phyloP scores from a whole-genome alignment of 1,140 invertebrate species.

The Protaetia brevitarsis region DNA sequence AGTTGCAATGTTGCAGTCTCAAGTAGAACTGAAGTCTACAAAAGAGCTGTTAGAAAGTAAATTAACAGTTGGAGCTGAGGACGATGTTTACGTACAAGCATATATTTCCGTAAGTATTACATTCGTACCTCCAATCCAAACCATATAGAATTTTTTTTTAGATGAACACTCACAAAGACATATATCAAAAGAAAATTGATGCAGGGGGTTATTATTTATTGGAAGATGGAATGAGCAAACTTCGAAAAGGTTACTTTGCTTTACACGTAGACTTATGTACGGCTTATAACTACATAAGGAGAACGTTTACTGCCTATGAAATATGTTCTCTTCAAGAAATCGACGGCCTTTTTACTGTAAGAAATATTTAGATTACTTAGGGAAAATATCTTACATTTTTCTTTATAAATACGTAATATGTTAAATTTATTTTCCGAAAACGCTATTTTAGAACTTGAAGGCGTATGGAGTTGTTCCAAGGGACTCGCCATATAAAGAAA shows the following conservation, averaged over 20 bases:
- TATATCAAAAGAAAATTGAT: slow-evolving; percentile 37
- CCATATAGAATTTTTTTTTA: not conserved
- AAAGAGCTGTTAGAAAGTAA: slow-evolving; percentile 35
- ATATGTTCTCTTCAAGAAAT: slow-evolving; percentile 39
- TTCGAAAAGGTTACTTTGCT: slow-evolving; percentile 39
- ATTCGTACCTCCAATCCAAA: not conserved
- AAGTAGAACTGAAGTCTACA: slow-evolving; percentile 31
- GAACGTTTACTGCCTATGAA: slow-evolving; percentile 40
- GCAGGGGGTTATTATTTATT: slow-evolving; percentile 27
- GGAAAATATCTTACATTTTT: not conserved
- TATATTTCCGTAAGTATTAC: slow-evolving; percentile 37
- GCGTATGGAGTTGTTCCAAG: not conserved
- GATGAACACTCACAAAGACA: not conserved
- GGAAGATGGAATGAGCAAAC: slow-evolving; percentile 34
- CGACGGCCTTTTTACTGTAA: slow-evolving; percentile 31
- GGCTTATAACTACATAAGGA: slow-evolving; percentile 32
- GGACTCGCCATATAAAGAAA: not conserved
- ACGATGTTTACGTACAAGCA: slow-evolving; percentile 33
- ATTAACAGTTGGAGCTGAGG: slow-evolving; percentile 33
- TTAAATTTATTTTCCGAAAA: not conserved
- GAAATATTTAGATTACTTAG: not conserved
- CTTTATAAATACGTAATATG: not conserved
- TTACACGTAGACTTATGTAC: slow-evolving; percentile 32
- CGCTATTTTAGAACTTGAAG: too few species aligned
- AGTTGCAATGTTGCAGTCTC: slow-evolving; percentile 41